Conservation (phyloP, 2,888 invertebrate species). For the Zygogramma bicolorata region DNA sequence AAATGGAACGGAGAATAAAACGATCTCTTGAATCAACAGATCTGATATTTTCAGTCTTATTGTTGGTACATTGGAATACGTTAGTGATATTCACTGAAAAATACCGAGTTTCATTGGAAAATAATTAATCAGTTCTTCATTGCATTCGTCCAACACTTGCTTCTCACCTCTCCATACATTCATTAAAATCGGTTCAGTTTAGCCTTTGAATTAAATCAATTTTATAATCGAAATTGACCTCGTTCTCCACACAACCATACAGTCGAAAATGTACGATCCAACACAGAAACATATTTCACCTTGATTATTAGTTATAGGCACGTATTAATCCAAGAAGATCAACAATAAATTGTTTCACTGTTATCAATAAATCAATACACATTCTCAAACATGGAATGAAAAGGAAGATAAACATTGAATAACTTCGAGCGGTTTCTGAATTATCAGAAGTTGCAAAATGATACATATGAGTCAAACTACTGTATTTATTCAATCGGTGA, state of each 20-base stretch:
- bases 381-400: not conserved
- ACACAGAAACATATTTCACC: not conserved
- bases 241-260: not conserved
- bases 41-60: no score
- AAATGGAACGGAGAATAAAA: no score
- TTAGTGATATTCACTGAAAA: no score
- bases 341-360: not conserved
- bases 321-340: no score
- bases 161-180: no score
- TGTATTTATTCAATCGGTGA: not conserved
- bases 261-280: not conserved
- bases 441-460: not conserved
- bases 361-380: not conserved
- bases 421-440: not conserved
- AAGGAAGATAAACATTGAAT: not conserved
- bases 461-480: not conserved
- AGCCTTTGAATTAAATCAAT: not conserved
- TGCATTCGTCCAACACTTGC: no score
- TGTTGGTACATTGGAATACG: no score
- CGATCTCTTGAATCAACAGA: no score
- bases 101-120: no score
- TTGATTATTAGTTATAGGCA: no score
- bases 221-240: not conserved
- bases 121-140: no score
- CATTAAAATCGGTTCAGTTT: no score